phyloP scores from a whole-genome alignment of 2,888 invertebrate species.

The Amphimallon solstitiale region DNA sequence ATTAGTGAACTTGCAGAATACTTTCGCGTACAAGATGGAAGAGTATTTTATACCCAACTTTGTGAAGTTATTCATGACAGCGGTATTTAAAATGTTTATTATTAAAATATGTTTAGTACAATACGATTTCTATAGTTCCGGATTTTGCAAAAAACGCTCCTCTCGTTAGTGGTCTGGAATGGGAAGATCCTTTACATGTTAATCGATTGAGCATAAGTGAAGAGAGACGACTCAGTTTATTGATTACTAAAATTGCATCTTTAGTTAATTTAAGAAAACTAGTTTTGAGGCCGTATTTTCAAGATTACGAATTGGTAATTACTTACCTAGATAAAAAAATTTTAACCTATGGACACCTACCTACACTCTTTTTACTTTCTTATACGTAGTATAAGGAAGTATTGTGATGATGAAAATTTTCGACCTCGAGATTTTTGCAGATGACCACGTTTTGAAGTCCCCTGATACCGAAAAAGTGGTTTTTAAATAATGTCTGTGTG shows the following conservation, averaged over 20 bases:
- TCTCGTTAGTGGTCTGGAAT: conserved; percentile 69
- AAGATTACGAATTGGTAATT: conserved; percentile 75
- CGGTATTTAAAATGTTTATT: conserved; percentile 62
- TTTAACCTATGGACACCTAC: too few species aligned
- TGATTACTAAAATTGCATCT: conserved; percentile 79
- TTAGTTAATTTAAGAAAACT: conserved; percentile 68
- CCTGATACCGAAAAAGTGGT: too few species aligned
- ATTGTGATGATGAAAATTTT: too few species aligned
- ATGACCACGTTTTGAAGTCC: too few species aligned
- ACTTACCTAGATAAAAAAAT: too few species aligned
- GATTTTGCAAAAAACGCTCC: conserved; percentile 64
- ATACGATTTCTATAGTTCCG: conserved; percentile 58
- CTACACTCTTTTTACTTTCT: too few species aligned
- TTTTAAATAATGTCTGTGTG: too few species aligned
- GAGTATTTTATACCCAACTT: conserved; percentile 79
- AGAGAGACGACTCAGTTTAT: conserved; percentile 73
- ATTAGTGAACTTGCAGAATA: conserved; percentile 79
- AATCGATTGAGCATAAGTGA: conserved; percentile 74
- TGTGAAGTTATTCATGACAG: conserved; percentile 78
- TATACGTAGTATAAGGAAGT: too few species aligned
- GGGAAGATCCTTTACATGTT: conserved; percentile 76
- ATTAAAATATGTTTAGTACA: neutral
- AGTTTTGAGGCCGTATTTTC: conserved; percentile 77
- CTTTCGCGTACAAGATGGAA: conserved; percentile 82
- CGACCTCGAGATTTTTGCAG: too few species aligned